phyloP scores from a whole-genome alignment of 2,797 vertebrate genomes.

The Epinephelus coioides region DNA sequence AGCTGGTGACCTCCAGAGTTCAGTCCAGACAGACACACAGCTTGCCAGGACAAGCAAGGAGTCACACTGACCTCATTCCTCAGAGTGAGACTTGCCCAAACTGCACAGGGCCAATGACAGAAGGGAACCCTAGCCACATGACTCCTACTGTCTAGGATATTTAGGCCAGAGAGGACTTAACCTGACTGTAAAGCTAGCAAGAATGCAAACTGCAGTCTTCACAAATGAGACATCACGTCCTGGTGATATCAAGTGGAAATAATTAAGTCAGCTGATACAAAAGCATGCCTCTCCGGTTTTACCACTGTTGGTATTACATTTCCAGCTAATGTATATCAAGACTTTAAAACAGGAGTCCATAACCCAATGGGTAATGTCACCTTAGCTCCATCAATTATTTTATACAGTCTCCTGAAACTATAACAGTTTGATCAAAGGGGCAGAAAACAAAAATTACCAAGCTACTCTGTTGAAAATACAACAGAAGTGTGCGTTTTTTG shows the following conservation, averaged over 20 bases:
- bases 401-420: too few relatives aligned
- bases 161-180: conserved; percentile 57
- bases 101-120: conserved; percentile 34
- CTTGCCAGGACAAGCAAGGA: conserved; percentile 36
- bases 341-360: too few relatives aligned
- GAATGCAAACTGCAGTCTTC: background rate
- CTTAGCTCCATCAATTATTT: too few relatives aligned
- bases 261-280: background rate
- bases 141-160: conserved; percentile 46
- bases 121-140: conserved; percentile 43
- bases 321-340: too few relatives aligned
- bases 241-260: background rate
- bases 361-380: too few relatives aligned
- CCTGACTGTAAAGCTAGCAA: conserved; percentile 11
- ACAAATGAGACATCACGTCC: background rate
- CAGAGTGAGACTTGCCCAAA: conserved; percentile 16
- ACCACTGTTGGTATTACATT: background rate
- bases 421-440: too few relatives aligned
- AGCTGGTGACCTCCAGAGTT: conserved; percentile 56
- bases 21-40: conserved; percentile 31
- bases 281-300: background rate
- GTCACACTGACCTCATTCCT: conserved; percentile 68
- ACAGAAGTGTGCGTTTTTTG: too few relatives aligned
- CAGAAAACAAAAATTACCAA: too few relatives aligned
- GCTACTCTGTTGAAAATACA: too few relatives aligned